Base-by-base conservation (phyloP, 2,888 invertebrate species). In the Acrobasis repandana region DNA sequence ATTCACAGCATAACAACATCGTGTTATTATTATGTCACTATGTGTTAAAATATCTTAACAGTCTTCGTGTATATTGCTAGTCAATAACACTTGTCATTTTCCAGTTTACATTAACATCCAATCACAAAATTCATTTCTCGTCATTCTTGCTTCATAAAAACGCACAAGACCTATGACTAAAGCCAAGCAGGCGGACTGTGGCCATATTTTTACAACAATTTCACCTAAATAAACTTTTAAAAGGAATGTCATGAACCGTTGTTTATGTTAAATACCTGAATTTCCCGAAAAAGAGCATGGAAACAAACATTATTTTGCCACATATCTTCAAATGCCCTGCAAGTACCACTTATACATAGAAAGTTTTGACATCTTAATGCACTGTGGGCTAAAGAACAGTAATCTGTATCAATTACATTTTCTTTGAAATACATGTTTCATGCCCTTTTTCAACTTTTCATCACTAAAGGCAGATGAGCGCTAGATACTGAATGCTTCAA, bases 201-300 rank as follows among this genome's bases (percentile, higher is more conserved):
- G 58, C 58, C 20, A 15, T 50, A 9, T 14, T 48, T 57, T 48
- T 49, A 46, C 14, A 48, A 58, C 58, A 58, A 58, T 58, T 58
- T 58, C 49, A 69, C 69, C 72, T 75, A 71, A 52, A 57, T 65
- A 66, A 60, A 61, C 63, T 62, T 67, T 64, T 28, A 70, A 66
- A 74, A 76, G 82, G 82, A 83, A 83, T 83, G 82, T 83, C 77
- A 77, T 79, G 77, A 79, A 73, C 54, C 68, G 70, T 71, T 65
- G 67, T 71, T 69, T 68, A 65, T 58, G n/a, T 46, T 46, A n/a
- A 43, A 56, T 49, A 58, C 49, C 58, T 58, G 34, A 58, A 16
- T 20, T 15, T 33, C 28, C n/a, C 38, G 18, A 58, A 58, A 58
- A 58, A 49, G 38, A 58, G 20, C 58, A 48, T 28, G 4, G 28